Evolutionary conservation across 2,113 vertebrate species (phyloP).

Genomic region (Pan troglodytes): NHGRI_mPanTro3-v2.1_pri NC_072409.2:6784001-6784500

Average conservation of each 20-base stretch:
- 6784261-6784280: neutral
- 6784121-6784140: fast-evolving
- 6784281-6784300: fast-evolving
- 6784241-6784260: too few relatives aligned
- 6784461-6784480: too few relatives aligned
- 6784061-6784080: fast-evolving
- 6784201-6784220: neutral
- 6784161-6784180: neutral
- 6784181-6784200: neutral
- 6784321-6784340: neutral
- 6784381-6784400: neutral
- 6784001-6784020: neutral
- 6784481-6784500: neutral
- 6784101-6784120: too few relatives aligned
- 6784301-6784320: fast-evolving
- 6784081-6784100: neutral
- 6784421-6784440: neutral
- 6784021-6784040: neutral
- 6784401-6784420: neutral
- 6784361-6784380: neutral
- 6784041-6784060: fast-evolving
- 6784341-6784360: too few relatives aligned
- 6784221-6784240: neutral
- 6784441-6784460: neutral
- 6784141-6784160: neutral